These are phyloP conservation scores for Glyphotaelius pellucidus DNA, from an alignment of 2,888 invertebrate genomes.

Conservation along the genomic window DNA sequence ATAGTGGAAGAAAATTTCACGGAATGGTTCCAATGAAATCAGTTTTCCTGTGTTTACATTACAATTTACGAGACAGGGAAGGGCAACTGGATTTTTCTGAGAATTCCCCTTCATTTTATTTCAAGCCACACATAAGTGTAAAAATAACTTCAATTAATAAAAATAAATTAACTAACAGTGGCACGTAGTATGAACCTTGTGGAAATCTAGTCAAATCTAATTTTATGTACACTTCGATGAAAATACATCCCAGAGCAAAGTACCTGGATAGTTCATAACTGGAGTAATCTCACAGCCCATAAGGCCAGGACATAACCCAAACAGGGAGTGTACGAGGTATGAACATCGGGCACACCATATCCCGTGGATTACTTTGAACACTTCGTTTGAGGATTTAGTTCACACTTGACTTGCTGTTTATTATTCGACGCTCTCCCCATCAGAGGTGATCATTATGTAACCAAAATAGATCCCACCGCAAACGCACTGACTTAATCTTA, in stretches of 20 bases:
- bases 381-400: neutral
- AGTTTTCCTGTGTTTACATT: neutral
- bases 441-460: constrained; percentile 4
- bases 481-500: neutral
- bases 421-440: neutral
- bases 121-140: neutral
- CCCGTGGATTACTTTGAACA: neutral
- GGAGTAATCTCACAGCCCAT: neutral
- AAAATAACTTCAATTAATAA: no score
- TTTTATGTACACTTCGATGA: neutral
- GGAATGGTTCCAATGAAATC: neutral
- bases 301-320: neutral
- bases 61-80: neutral
- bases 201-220: neutral
- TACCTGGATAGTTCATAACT: neutral
- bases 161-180: neutral
- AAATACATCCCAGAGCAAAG: neutral
- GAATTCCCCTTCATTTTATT: neutral
- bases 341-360: neutral
- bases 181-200: neutral
- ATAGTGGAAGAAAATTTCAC: neutral
- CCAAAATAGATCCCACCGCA: constrained; percentile 19
- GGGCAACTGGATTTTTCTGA: neutral
- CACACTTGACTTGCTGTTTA: constrained; percentile 2
- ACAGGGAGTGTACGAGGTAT: neutral